These are phyloP conservation scores for Drosophila subobscura DNA, from an alignment of 1,140 invertebrate genomes.

Conservation along the genomic window DNA sequence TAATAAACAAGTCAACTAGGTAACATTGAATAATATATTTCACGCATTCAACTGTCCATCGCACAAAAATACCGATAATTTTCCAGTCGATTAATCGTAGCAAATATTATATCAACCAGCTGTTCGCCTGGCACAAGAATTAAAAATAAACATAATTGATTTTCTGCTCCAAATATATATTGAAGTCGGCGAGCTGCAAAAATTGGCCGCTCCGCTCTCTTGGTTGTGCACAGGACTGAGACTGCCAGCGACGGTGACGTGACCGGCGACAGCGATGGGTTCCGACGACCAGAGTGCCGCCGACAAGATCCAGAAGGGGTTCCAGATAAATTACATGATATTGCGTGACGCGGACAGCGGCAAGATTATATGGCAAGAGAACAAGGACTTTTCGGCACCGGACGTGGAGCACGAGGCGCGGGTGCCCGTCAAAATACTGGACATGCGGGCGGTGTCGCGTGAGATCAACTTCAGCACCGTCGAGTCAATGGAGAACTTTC, in stretches of 20 bases:
- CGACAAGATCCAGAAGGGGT: constrained; percentile 80
- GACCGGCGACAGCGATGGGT: constrained; percentile 52
- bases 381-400: constrained; percentile 96
- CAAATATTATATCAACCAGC: constrained; percentile 7
- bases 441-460: constrained; percentile 96
- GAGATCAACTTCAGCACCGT: constrained; percentile 99
- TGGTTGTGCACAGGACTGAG: constrained; percentile 56
- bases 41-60: too few relatives aligned
- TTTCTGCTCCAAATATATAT: constrained; percentile 66
- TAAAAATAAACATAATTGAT: constrained; percentile 79
- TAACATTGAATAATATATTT: too few relatives aligned
- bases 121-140: constrained; percentile 37
- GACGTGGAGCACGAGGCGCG: constrained; percentile 97
- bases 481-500: constrained; percentile 98
- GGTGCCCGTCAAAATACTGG: constrained; percentile 98
- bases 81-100: too few relatives aligned
- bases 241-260: constrained; percentile 15
- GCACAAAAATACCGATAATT: constrained; percentile 2
- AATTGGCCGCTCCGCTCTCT: constrained; percentile 25
- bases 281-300: constrained; percentile 75
- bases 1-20: too few relatives aligned
- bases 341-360: constrained; percentile 97
- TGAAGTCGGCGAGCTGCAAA: constrained; percentile 22
- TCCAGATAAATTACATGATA: constrained; percentile 96
- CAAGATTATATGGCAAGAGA: constrained; percentile 98